Conservation (phyloP, 2,888 invertebrate species). For the Hydroisotoma schaefferi region DNA sequence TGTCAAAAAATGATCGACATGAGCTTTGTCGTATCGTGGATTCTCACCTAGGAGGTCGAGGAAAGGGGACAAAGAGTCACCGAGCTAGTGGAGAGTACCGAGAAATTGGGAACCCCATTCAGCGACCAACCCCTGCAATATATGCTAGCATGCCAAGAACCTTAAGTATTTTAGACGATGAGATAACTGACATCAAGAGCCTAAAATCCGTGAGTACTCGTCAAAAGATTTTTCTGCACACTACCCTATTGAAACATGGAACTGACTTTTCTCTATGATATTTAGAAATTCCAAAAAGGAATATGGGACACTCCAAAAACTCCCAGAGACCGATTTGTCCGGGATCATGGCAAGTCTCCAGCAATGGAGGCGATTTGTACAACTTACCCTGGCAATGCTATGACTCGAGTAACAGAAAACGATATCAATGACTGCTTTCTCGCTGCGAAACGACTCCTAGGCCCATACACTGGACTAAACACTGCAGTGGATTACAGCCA, state of each 20-base stretch:
- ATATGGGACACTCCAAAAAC: conserved; percentile 27
- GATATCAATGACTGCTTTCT: conserved; percentile 4
- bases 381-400: conserved; percentile 8
- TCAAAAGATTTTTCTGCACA: too few species aligned
- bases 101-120: conserved; percentile 6
- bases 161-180: background rate
- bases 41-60: conserved; percentile 13
- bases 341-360: conserved; percentile 11
- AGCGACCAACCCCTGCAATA: background rate
- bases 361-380: conserved; percentile 25
- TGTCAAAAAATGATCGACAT: conserved; percentile 15
- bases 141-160: background rate
- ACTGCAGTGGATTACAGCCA: background rate
- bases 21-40: conserved; percentile 20
- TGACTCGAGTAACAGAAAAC: background rate
- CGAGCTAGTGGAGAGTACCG: background rate
- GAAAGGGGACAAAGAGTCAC: background rate
- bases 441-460: conserved; percentile 9
- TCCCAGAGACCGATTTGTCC: conserved; percentile 15
- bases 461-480: conserved; percentile 14
- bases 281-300: conserved; percentile 17
- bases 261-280: background rate
- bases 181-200: background rate
- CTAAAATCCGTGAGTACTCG: background rate
- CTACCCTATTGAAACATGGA: background rate